Base-by-base conservation (phyloP, 2,797 vertebrate species). In the Tympanoctomys barrerae region DNA sequence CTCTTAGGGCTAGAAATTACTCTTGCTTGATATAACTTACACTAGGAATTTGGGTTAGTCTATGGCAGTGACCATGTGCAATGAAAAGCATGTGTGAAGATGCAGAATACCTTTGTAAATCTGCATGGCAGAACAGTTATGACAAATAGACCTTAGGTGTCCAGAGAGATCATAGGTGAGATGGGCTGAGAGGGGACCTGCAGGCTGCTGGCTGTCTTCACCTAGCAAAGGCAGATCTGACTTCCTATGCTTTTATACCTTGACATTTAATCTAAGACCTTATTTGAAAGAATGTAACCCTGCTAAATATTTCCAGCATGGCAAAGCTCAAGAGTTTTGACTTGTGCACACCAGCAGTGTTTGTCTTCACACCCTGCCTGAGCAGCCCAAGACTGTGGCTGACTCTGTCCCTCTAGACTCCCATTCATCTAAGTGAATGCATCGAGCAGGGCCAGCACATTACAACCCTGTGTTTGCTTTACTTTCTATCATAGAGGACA, bases 91-190 rank as follows among this genome's bases (percentile, higher is more conserved):
- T 79, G 10, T 92, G 78, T 83, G 87, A 93, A 83, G 89, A 91
- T 66, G 54, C 66, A 75, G 81, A 64, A 62, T 87, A 83, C 36
- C 88, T 95, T 91, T 94, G 57, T 92, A 75, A 68, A 59, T 94
- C 91, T 82, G 92, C 86, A 9, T 95, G 90, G 94, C 88, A 93
- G 87, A 88, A 66, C 71, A 92, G n/a, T 94, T 75, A 83, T 10
- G 81, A 57, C 9, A 49, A 22, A 71, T 57, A 36, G 0, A 22
- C 62, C 12, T 81, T 57, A 82, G 61, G 36, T 33, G 31, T 68
- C 42, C 18, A 46, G 42, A 49, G 46, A 80, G 68, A 49, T 11
- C 4, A 24, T 6, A 36, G 39, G 54, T 81, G 75, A 83, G 33
- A 87, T 57, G 78, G 54, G 52, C 8, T 22, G 28, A 61, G 21